Evolutionary conservation across 2,888 invertebrate genomes (phyloP).

Genomic region (Nemotelus pantherinus): DNA sequence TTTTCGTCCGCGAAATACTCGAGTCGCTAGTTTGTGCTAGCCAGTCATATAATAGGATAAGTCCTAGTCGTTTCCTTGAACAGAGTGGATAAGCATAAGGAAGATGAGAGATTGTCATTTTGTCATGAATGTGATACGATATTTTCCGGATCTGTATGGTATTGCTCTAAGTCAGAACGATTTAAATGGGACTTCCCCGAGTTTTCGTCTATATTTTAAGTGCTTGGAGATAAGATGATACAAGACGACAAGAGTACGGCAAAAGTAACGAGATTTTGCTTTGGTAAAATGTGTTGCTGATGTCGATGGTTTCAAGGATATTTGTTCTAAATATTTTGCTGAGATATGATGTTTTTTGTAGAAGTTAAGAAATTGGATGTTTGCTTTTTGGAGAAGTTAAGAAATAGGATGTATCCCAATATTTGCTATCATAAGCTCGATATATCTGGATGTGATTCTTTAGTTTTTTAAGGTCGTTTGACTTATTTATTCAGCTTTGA

Average conservation of each 20-base stretch:
- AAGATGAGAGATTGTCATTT: constrained; percentile 41
- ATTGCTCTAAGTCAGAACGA: constrained; percentile 48
- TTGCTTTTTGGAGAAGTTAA: too few species aligned
- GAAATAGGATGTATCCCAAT: too few species aligned
- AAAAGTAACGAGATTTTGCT: background rate
- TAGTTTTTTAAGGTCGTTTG: too few species aligned
- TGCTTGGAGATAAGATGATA: background rate
- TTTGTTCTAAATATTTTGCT: too few species aligned
- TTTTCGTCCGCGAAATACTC: constrained; percentile 23
- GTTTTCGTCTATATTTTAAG: constrained; percentile 28
- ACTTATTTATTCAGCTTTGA: too few species aligned
- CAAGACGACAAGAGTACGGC: background rate
- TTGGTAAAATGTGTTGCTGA: background rate
- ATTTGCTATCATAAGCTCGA: too few species aligned
- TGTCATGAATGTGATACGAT: constrained; percentile 29
- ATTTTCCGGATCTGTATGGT: constrained; percentile 46
- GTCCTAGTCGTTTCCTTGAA: constrained; percentile 26
- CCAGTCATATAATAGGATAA: constrained; percentile 29
- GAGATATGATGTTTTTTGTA: too few species aligned
- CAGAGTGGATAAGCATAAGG: constrained; percentile 26
- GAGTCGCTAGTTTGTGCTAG: background rate
- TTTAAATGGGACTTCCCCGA: constrained; percentile 37
- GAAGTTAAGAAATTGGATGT: too few species aligned
- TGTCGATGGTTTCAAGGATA: too few species aligned
- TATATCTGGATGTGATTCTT: too few species aligned